A percentile compares a stretch with the other conserved stretches of the same genome.
These are phyloP conservation scores for Phorcus lineatus DNA, from an alignment of 2,888 invertebrate genomes.

Conservation along the genomic window DNA sequence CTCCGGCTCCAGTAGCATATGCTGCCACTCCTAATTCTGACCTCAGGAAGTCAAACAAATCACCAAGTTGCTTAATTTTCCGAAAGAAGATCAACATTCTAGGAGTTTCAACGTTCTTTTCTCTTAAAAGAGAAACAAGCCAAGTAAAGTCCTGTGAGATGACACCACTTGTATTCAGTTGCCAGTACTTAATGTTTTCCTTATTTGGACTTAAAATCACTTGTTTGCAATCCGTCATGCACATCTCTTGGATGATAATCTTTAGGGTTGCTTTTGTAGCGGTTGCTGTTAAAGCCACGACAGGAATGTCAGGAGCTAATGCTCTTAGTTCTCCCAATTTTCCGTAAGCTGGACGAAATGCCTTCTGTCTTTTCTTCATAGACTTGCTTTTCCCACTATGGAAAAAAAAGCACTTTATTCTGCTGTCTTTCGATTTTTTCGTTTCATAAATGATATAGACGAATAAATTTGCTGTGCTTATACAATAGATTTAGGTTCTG, in stretches of 20 bases:
- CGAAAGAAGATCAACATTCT: slow-evolving; percentile 24
- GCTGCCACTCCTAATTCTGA: slow-evolving; percentile 7
- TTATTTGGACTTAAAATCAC: slow-evolving; percentile 29
- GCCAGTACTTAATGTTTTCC: slow-evolving; percentile 26
- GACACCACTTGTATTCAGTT: not conserved
- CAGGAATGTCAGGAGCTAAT: not conserved
- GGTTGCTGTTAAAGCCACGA: slow-evolving; percentile 23
- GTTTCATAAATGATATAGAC: too few relatives aligned
- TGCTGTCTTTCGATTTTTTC: too few relatives aligned
- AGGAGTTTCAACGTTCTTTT: slow-evolving; percentile 15
- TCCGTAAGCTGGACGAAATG: not conserved
- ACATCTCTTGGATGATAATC: slow-evolving; percentile 19
- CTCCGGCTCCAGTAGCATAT: slow-evolving; percentile 1
- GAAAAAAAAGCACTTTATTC: too few relatives aligned
- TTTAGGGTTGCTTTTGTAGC: slow-evolving; percentile 4
- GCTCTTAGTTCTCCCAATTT: not conserved
- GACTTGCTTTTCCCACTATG: too few relatives aligned
- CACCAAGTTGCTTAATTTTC: slow-evolving; percentile 12
- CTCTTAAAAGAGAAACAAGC: slow-evolving; percentile 18
- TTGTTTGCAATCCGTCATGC: slow-evolving; percentile 11
- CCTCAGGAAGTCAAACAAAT: not conserved
- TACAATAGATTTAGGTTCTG: too few relatives aligned
- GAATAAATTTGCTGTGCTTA: too few relatives aligned
- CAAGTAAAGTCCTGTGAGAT: slow-evolving; percentile 25
- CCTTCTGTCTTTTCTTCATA: too few relatives aligned